Conservation (phyloP, 2,113 vertebrate species). For the Hyaena hyaena region DNA sequence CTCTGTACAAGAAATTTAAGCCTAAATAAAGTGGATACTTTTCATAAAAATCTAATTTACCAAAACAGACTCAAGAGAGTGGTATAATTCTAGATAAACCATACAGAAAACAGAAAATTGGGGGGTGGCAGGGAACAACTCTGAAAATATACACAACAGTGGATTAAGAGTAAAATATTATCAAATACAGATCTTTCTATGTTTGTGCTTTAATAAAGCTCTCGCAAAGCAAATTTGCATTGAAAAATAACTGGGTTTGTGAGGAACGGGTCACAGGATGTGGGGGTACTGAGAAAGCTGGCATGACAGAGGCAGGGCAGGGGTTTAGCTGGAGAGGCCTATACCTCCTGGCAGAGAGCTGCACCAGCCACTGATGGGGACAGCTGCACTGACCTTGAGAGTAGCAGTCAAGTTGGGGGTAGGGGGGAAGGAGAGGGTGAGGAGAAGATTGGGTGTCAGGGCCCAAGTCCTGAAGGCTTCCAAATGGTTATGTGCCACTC, state of each 20-base stretch:
- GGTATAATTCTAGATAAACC: neutral
- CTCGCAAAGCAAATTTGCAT: neutral
- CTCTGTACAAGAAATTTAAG: neutral
- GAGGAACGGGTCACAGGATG: neutral
- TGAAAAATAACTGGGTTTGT: neutral
- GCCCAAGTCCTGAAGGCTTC: neutral
- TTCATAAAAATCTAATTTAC: neutral
- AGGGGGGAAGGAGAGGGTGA: accelerated
- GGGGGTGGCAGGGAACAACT: accelerated
- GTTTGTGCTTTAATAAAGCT: neutral
- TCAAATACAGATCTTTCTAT: neutral
- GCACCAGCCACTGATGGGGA: too few species aligned
- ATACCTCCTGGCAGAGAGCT: too few species aligned
- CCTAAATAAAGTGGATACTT: neutral
- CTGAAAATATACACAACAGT: neutral
- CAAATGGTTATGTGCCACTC: accelerated
- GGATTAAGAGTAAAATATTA: neutral
- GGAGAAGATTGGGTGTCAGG: accelerated
- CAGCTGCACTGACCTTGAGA: neutral
- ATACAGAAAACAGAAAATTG: neutral
- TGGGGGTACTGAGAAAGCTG: accelerated
- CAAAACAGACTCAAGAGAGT: neutral
- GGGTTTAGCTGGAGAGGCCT: neutral
- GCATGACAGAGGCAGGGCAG: accelerated
- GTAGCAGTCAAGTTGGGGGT: neutral